Evolutionary conservation across 2,113 vertebrate genomes (phyloP).

Genomic region (Boleophthalmus pectinirostris): DNA sequence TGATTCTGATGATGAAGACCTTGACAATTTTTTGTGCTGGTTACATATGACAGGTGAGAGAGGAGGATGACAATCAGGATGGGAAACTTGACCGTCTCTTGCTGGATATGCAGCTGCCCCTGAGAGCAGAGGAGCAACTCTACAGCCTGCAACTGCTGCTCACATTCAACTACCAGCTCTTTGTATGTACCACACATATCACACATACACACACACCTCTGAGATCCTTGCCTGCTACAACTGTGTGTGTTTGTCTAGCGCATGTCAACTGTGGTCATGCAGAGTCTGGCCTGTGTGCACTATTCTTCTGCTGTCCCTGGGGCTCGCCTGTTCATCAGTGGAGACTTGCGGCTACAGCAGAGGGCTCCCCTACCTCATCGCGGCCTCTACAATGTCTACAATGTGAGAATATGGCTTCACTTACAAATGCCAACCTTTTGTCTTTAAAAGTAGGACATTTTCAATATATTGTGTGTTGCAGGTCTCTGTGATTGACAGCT

Average conservation of each 20-base stretch:
- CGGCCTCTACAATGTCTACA: conserved; percentile 86
- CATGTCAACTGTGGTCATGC: conserved; percentile 93
- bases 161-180: conserved; percentile 91
- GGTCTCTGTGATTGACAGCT: conserved; percentile 86
- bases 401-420: conserved; percentile 76
- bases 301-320: conserved; percentile 86
- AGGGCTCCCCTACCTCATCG: conserved; percentile 81
- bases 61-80: conserved; percentile 90
- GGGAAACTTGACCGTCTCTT: conserved; percentile 85
- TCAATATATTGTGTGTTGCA: conserved; percentile 36
- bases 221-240: neutral
- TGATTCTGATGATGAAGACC: neutral
- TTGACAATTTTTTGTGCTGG: neutral
- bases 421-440: neutral
- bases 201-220: neutral
- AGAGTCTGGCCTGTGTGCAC: conserved; percentile 89
- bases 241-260: conserved; percentile 72
- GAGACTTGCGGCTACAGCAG: conserved; percentile 90
- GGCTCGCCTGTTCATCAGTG: conserved; percentile 82
- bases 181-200: conserved; percentile 73
- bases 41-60: conserved; percentile 77
- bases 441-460: neutral
- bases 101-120: conserved; percentile 84
- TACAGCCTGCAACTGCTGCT: conserved; percentile 88
- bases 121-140: conserved; percentile 82